Conservation (phyloP, 2,113 vertebrate species). For the Alligator mississippiensis region DNA sequence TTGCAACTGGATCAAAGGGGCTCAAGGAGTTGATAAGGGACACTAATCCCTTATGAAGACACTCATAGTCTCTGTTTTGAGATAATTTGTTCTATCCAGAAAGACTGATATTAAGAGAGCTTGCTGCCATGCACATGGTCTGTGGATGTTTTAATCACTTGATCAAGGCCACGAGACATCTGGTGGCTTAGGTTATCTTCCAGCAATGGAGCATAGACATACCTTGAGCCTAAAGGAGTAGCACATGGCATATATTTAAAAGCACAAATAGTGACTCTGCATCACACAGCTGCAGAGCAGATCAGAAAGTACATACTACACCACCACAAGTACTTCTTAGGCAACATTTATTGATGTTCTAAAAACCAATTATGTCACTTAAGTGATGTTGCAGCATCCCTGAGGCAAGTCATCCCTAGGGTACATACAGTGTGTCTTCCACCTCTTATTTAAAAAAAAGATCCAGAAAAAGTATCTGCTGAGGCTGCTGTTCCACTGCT, state of each 20-base stretch:
- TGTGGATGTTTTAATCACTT: background rate
- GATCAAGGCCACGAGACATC: background rate
- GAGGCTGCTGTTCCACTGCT: slow-evolving; percentile 57
- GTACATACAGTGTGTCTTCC: background rate
- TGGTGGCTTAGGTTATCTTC: background rate
- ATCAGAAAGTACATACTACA: background rate
- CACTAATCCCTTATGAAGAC: background rate
- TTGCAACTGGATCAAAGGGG: background rate
- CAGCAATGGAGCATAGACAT: background rate
- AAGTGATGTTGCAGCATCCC: background rate
- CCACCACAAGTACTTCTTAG: background rate
- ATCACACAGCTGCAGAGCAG: background rate
- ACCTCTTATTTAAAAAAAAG: background rate
- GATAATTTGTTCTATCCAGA: background rate
- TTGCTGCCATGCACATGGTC: background rate
- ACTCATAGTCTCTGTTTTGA: fast-evolving
- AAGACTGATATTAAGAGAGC: fast-evolving
- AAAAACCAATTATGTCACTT: background rate
- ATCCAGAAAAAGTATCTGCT: slow-evolving; percentile 53
- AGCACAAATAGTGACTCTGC: background rate
- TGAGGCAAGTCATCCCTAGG: background rate
- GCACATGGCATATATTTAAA: background rate
- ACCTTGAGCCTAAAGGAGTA: background rate
- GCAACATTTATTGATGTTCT: fast-evolving
- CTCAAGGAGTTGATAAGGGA: background rate